Evolutionary conservation across 2,888 invertebrate genomes (phyloP), one percentile per base, ranked within the genome.

Genomic region (Ommatoiulus sabulosus): DNA sequence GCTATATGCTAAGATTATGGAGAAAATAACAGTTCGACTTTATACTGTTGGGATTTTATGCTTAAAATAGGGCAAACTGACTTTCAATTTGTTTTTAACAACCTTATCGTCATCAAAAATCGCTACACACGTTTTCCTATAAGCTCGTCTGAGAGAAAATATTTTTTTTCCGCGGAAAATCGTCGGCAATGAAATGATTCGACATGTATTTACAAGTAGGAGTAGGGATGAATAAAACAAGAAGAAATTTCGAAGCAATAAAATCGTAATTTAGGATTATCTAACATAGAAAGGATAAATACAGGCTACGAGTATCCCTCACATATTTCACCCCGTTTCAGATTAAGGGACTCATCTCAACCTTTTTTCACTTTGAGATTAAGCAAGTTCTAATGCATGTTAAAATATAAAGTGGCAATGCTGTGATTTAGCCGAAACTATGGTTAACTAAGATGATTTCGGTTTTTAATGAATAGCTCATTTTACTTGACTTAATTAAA

Each of bases 21-120:
- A 24, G 72, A 5, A 72, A 24, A 24, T 72, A 72, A 72, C 72
- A 72, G 24, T 24, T 72, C 72, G 72, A 72, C 72, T 72, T 72
- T n/a, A 24, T n/a, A 72, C 72, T 72, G 72, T 10, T 24, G 24
- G 72, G 72, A 72, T 72, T 72, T 72, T 72, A 72, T 7, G 7
- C 72, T 72, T 24, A 72, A 72, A 72, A 72, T n/a, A 24, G 72
- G 24, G 72, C 20, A 72, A 72, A 72, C 20, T 72, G 72, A 24
- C 72, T 72, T 72, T 72, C 72, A 72, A 72, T 72, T 72, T 72
- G 72, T 72, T 72, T 20, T 72, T 72, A 72, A 24, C 72, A 72
- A 72, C 24, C 24, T 63, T 63, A 63, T 63, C 63, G 63, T n/a
- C 4, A 1, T n/a, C 63, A 6, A 72, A 72, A 72, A 72, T 57